Percentiles rank a stretch among this genome's conserved stretches.
Conservation (phyloP, 2,797 vertebrate genomes). For the Gobionotothen gibberifrons region DNA sequence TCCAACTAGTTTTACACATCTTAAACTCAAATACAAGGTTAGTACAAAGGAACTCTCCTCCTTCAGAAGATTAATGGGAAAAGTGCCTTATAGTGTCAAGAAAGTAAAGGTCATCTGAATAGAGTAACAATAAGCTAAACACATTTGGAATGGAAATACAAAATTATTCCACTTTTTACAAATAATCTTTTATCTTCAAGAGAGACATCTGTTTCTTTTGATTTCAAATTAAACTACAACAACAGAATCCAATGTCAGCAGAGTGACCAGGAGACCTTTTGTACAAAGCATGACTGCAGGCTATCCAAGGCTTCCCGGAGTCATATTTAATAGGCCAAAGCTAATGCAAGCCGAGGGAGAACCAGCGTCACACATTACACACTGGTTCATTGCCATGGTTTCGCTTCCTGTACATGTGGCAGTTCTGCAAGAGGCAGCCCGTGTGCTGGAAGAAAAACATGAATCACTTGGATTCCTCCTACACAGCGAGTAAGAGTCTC, state of each 20-base stretch:
- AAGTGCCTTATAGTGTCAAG: neutral
- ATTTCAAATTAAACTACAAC: neutral
- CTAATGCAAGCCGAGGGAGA: constrained; percentile 31
- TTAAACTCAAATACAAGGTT: neutral
- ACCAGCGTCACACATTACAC: constrained; percentile 63
- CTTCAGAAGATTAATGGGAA: neutral
- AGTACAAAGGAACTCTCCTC: neutral
- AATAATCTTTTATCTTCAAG: neutral
- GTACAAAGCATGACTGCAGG: neutral
- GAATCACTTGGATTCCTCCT: constrained; percentile 51
- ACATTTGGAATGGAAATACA: neutral
- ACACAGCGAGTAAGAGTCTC: constrained; percentile 35
- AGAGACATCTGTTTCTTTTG: neutral
- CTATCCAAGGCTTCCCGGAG: constrained; percentile 22
- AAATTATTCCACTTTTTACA: neutral
- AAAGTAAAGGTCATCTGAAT: neutral
- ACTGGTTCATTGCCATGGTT: constrained; percentile 76
- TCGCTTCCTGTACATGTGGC: constrained; percentile 83
- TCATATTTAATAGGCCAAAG: constrained; percentile 47
- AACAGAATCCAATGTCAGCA: constrained; percentile 6
- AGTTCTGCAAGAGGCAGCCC: constrained; percentile 59
- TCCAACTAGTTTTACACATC: neutral
- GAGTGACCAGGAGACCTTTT: neutral
- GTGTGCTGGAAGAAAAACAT: constrained; percentile 55
- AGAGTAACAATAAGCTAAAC: neutral